Evolutionary conservation across 2,888 invertebrate species (phyloP).

Genomic region (Himalopsyche tibetana): DNA sequence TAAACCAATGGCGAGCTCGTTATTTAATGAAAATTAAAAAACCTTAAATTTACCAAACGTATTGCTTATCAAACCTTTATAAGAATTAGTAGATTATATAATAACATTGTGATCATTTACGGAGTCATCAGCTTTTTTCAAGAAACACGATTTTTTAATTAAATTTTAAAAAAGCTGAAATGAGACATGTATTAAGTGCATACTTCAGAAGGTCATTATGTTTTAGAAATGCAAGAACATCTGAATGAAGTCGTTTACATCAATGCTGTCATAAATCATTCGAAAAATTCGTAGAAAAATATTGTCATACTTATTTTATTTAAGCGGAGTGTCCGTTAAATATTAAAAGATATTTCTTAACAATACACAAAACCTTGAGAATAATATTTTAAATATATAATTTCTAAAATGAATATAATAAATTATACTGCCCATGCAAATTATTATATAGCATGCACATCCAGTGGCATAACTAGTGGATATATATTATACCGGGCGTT

Average conservation of each 20-base stretch:
- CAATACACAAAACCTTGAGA: conserved; percentile 11
- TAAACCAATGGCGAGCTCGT: too few species aligned
- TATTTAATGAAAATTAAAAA: not conserved
- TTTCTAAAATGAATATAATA: not conserved
- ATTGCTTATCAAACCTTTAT: not conserved
- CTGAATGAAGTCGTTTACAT: conserved; percentile 18
- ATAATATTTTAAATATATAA: not conserved
- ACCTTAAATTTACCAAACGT: not conserved
- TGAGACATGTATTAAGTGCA: not conserved
- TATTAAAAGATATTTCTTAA: not conserved
- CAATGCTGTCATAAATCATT: conserved; percentile 5
- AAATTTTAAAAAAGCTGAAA: too few species aligned
- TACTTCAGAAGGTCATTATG: not conserved
- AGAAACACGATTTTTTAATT: too few species aligned
- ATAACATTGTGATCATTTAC: not conserved
- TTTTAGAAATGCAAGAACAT: conserved; percentile 20
- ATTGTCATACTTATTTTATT: conserved; percentile 18
- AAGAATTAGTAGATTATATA: not conserved
- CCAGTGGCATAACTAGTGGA: not conserved
- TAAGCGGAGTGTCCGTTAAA: not conserved
- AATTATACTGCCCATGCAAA: not conserved
- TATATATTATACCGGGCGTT: not conserved
- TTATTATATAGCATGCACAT: not conserved
- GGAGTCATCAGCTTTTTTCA: too few species aligned
- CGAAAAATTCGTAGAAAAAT: conserved; percentile 16